Percentiles rank a stretch among this genome's conserved stretches.
Conservation (phyloP, 2,797 vertebrate genomes). For the Lagocephalus sceleratus region DNA sequence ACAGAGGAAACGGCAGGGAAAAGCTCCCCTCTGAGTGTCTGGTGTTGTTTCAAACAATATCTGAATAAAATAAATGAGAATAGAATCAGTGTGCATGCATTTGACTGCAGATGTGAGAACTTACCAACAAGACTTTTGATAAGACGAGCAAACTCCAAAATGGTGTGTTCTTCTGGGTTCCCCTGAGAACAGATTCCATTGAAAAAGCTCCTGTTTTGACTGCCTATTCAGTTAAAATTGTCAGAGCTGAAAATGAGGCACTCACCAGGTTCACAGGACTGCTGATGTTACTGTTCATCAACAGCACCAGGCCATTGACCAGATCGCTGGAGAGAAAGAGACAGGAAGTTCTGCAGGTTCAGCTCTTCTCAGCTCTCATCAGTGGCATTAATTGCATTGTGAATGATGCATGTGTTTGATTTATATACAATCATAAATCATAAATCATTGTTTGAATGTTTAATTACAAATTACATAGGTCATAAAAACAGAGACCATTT, state of each 20-base stretch:
- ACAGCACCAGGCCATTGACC: conserved; percentile 91
- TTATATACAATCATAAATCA: no score
- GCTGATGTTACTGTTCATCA: conserved; percentile 99
- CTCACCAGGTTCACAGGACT: conserved; percentile 98
- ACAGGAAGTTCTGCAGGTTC: neutral
- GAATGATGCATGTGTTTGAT: neutral
- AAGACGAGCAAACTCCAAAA: conserved; percentile 94
- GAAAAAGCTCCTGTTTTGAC: neutral
- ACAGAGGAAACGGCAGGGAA: neutral
- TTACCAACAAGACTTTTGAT: conserved; percentile 98
- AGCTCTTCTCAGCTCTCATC: neutral
- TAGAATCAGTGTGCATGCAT: no score
- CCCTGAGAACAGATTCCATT: conserved; percentile 76
- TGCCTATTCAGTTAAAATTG: neutral
- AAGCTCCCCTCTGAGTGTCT: no score
- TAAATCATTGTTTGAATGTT: neutral
- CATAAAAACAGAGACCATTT: no score
- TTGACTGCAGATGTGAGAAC: no score
- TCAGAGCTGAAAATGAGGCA: conserved; percentile 11
- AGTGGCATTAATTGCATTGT: neutral
- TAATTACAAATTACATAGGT: no score
- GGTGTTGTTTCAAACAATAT: no score
- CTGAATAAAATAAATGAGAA: no score
- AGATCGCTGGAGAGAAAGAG: conserved; percentile 82
- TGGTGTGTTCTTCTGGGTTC: conserved; percentile 97